Evolutionary conservation across 1,140 invertebrate species (phyloP).

Genomic region (Teleogryllus occipitalis): DNA sequence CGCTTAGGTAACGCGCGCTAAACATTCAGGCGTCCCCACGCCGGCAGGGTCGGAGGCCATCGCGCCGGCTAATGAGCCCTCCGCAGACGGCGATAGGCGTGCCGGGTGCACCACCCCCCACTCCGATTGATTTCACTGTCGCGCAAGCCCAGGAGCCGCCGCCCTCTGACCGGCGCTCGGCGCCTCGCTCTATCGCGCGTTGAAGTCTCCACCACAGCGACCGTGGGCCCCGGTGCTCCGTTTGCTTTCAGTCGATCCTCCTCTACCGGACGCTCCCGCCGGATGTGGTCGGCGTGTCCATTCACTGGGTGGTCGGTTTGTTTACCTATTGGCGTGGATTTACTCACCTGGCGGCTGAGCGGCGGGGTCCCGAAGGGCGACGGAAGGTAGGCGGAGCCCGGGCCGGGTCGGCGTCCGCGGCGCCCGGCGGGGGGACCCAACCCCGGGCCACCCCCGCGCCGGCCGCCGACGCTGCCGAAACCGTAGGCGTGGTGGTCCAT

Average conservation of each 20-base stretch:
- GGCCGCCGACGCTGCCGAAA: not conserved
- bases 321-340: too few species aligned
- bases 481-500: not conserved
- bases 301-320: slow-evolving; percentile 1
- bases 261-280: too few species aligned
- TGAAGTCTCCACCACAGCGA: too few species aligned
- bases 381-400: not conserved
- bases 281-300: not conserved
- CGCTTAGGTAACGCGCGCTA: not conserved
- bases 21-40: not conserved
- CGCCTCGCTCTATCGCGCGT: too few species aligned
- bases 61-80: too few species aligned
- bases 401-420: not conserved
- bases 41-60: not conserved
- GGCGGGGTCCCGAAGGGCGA: slow-evolving; percentile 13
- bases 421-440: not conserved
- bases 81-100: too few species aligned
- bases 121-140: too few species aligned
- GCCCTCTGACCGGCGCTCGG: too few species aligned
- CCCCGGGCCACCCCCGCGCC: not conserved
- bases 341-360: slow-evolving; percentile 13
- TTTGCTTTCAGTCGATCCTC: too few species aligned
- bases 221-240: too few species aligned
- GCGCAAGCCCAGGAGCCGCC: too few species aligned
- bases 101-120: too few species aligned